Evolutionary conservation across 2,888 invertebrate genomes (phyloP), one percentile per base, ranked within the genome.

Genomic region (Stomorhina lunata): DNA sequence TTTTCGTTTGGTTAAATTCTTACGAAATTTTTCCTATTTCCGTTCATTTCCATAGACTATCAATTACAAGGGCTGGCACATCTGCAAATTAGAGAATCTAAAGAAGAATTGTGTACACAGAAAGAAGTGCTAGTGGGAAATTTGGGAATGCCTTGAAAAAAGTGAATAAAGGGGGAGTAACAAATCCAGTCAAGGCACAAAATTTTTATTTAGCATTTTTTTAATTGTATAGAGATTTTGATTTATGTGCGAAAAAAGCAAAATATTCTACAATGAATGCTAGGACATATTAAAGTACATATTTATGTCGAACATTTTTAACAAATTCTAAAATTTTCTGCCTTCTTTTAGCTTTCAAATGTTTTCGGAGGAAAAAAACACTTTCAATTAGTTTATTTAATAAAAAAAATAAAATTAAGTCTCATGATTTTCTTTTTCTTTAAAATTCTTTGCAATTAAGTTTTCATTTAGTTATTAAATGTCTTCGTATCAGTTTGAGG

Each of bases 161-260:
- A n/a, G n/a, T n/a, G n/a, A n/a, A n/a, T n/a, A n/a, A n/a, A n/a
- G n/a, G n/a, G n/a, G n/a, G n/a, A n/a, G n/a, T n/a, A n/a, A 37
- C 4, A 27, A 15, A 7, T 53, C n/a, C n/a, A n/a, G 15, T 12
- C 9, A 22, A 27, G 50, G 3, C 25, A 20, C 10, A 10, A 10
- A 53, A 53, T 9, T 5, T 37, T 37, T 29, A 1, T 5, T 22
- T 45, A n/a, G 2, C 29, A 65, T 20, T 48, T 17, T 43, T 15
- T 50, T 22, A 22, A 12, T 20, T 12, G 10, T 3, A n/a, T 40
- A 12, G 10, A 10, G 15, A 15, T 20, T 45, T 20, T 57, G 43
- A 71, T 71, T 59, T 34, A 71, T 71, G 29, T 40, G 20, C 32
- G 43, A 2, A 29, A 69, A 43, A 43, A 7, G 4, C 17, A 69